Evolutionary conservation across 2,113 vertebrate species (phyloP).

Genomic region (Pachypanchax playfairii): DNA sequence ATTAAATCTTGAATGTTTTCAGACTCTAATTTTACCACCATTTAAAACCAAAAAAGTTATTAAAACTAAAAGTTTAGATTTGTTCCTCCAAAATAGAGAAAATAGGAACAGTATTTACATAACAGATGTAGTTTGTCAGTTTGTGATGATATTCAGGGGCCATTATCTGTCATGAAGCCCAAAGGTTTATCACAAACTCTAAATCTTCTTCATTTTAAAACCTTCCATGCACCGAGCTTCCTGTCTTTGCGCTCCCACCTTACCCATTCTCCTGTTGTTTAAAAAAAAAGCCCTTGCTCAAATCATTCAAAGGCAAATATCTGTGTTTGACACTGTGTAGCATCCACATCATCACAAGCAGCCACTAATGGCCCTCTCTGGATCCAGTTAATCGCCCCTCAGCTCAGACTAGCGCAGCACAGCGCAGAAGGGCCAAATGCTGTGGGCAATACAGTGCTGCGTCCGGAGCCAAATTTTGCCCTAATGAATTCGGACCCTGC

Average conservation of each 20-base stretch:
- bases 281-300: slow-evolving; percentile 73
- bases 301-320: slow-evolving; percentile 79
- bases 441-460: slow-evolving; percentile 69
- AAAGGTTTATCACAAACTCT: slow-evolving; percentile 1
- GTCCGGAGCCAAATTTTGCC: slow-evolving; percentile 76
- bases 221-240: too few species aligned
- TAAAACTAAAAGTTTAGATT: too few species aligned
- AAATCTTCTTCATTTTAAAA: slow-evolving; percentile 15
- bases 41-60: too few species aligned
- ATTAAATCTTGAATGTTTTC: too few species aligned
- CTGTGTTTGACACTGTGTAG: slow-evolving; percentile 75
- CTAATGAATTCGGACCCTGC: slow-evolving; percentile 80
- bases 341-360: slow-evolving; percentile 77
- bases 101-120: too few species aligned
- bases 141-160: too few species aligned
- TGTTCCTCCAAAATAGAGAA: too few species aligned
- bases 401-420: slow-evolving; percentile 54
- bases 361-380: slow-evolving; percentile 78
- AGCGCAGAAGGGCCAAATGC: slow-evolving; percentile 74
- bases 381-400: slow-evolving; percentile 69
- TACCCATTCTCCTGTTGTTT: slow-evolving; percentile 65
- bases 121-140: too few species aligned
- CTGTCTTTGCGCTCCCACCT: slow-evolving; percentile 50
- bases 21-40: too few species aligned
- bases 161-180: neutral